Evolutionary conservation across 2,113 vertebrate species (phyloP).

Genomic region (Eira barbara): DNA sequence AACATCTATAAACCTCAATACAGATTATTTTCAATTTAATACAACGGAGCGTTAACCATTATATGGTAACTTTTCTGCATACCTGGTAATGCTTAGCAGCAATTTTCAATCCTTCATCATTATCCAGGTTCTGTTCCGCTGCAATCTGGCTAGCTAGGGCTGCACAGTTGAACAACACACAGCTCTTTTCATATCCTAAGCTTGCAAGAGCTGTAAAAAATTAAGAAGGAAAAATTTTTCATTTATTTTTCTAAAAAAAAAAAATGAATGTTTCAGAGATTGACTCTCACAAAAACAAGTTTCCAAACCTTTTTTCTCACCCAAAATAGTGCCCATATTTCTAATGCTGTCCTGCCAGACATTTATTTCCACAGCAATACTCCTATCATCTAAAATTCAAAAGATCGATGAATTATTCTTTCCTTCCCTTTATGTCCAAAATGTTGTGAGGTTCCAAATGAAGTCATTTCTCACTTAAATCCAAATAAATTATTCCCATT

Average conservation of each 20-base stretch:
- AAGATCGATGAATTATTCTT: neutral
- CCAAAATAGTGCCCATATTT: neutral
- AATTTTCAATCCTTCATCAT: slow-evolving; percentile 94
- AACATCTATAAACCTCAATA: slow-evolving; percentile 23
- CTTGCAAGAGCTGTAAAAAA: slow-evolving; percentile 91
- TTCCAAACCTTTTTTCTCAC: neutral
- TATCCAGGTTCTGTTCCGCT: slow-evolving; percentile 97
- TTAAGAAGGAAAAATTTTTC: slow-evolving; percentile 49
- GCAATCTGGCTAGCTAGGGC: slow-evolving; percentile 98
- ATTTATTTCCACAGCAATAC: neutral
- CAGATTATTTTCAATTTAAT: neutral
- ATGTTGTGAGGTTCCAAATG: slow-evolving; percentile 20
- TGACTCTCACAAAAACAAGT: slow-evolving; percentile 9
- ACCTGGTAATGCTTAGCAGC: slow-evolving; percentile 98
- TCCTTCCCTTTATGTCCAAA: neutral
- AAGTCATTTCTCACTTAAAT: slow-evolving; percentile 36
- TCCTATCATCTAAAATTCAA: slow-evolving; percentile 19
- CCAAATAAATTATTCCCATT: slow-evolving; percentile 14
- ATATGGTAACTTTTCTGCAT: slow-evolving; percentile 38
- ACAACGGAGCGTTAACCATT: neutral
- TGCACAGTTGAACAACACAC: slow-evolving; percentile 96
- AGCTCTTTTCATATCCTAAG: slow-evolving; percentile 98
- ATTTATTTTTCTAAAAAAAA: slow-evolving; percentile 38
- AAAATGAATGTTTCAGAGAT: slow-evolving; percentile 40
- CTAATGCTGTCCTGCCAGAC: neutral